Percentiles rank a stretch among this genome's conserved stretches.
Evolutionary conservation across 1,140 invertebrate genomes (phyloP).

Genomic region (Alviniconcha marisindica): DNA sequence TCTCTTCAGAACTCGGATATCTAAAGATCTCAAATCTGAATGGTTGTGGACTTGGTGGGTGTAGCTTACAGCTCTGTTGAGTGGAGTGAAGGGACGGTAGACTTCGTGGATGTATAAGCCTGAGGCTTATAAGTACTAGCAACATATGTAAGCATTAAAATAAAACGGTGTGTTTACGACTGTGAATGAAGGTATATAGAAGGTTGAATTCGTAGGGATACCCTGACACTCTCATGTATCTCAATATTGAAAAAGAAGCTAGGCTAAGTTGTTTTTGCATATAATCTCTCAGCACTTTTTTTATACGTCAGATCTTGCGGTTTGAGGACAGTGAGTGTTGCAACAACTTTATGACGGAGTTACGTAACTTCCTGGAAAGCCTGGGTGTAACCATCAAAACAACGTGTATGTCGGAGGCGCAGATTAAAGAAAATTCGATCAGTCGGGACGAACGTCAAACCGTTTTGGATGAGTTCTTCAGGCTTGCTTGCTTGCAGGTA

Average conservation of each 20-base stretch:
- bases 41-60: slow-evolving; percentile 60
- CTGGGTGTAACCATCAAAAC: slow-evolving; percentile 89
- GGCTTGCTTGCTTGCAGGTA: slow-evolving; percentile 93
- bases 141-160: no score
- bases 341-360: slow-evolving; percentile 91
- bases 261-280: no score
- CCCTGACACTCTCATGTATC: no score
- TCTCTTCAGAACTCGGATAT: no score
- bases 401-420: slow-evolving; percentile 82
- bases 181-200: no score
- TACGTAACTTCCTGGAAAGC: slow-evolving; percentile 89
- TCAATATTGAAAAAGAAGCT: no score
- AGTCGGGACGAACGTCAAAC: slow-evolving; percentile 93
- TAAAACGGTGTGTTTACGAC: no score
- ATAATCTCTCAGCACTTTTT: not conserved
- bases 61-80: no score
- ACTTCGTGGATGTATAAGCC: no score
- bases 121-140: no score
- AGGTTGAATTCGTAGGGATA: no score
- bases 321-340: slow-evolving; percentile 88
- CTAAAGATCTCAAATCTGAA: slow-evolving; percentile 53
- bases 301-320: slow-evolving; percentile 82
- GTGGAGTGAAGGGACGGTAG: slow-evolving; percentile 54
- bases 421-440: slow-evolving; percentile 94
- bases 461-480: slow-evolving; percentile 97